A percentile compares a stretch with the other conserved stretches of the same genome.
Conservation (phyloP, 2,797 vertebrate species). For the Glyptemys insculpta region DNA sequence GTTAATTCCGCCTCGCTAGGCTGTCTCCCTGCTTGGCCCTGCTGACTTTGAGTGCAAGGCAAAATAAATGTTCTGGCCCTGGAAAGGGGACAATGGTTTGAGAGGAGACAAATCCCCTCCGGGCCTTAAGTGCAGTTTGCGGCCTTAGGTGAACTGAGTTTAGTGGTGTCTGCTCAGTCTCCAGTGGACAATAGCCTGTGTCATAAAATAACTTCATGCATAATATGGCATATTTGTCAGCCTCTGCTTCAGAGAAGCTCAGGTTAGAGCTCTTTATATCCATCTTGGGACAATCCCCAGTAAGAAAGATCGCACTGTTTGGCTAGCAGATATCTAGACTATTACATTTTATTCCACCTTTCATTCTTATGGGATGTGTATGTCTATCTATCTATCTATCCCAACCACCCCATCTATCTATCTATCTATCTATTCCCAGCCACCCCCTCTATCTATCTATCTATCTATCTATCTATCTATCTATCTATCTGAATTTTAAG, state of each 20-base stretch:
- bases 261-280: conserved; percentile 64
- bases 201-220: conserved; percentile 66
- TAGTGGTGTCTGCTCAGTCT: conserved; percentile 34
- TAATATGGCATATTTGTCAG: conserved; percentile 50
- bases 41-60: not conserved
- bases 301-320: conserved; percentile 47
- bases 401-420: not conserved
- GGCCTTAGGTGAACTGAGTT: conserved; percentile 66
- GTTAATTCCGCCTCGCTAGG: not conserved
- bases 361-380: conserved; percentile 22
- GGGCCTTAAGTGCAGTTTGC: conserved; percentile 20
- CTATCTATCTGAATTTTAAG: conserved; percentile 10
- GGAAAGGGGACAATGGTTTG: not conserved
- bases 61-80: conserved; percentile 10
- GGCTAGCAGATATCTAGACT: conserved; percentile 28
- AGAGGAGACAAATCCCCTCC: conserved; percentile 8
- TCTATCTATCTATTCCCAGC: fast-evolving
- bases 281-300: conserved; percentile 48
- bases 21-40: not conserved
- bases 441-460: not conserved
- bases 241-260: conserved; percentile 22
- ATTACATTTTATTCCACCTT: conserved; percentile 66
- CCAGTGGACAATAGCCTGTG: conserved; percentile 52
- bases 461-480: not conserved
- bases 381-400: not conserved